Evolutionary conservation across 2,797 vertebrate species (phyloP), one percentile per base, ranked within the genome.

Genomic region (Clarias fuscus): DNA sequence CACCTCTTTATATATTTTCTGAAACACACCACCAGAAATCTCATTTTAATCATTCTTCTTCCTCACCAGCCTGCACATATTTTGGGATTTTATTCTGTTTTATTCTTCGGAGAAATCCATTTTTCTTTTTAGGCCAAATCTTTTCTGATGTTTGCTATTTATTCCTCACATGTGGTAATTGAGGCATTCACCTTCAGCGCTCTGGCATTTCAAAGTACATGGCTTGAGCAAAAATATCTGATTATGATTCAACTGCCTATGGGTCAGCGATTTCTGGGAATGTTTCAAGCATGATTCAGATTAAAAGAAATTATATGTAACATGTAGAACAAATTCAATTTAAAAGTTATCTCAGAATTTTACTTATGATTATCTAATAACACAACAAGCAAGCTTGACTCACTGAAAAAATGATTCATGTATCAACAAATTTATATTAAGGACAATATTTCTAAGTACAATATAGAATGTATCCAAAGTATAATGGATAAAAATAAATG

Each of bases 221-320:
- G 73, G 90, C 86, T 67, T 68, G 76, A 89, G 85, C 85, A 68
- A 85, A 90, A 88, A 91, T 92, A 93, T 93, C 92, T 91, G 89
- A 93, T 93, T 92, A 89, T 85, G 90, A 89, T 92, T 92, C 85
- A 89, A 92, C 91, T 92, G 92, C 92, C 92, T 90, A 88, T 86
- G 86, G 88, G 30, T 84, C 88, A 59, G 87, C 71, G 30, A 71
- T 88, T 84, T 88, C 86, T 88, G 87, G 73, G 90, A 65, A 88
- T 87, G 91, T 91, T 91, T 90, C 88, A 92, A 91, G 91, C 87
- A 58, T 48, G 85, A 80, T 88, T 83, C 86, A 81, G 56, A 83
- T 71, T 79, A 37, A 18, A 86, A 84, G 11, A 85, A n/a, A 71
- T n/a, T 64, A 76, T n/a, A 80, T 84, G 78, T 79, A 86, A 88